Conservation (phyloP, 2,888 invertebrate species). For the Phalera bucephala region DNA sequence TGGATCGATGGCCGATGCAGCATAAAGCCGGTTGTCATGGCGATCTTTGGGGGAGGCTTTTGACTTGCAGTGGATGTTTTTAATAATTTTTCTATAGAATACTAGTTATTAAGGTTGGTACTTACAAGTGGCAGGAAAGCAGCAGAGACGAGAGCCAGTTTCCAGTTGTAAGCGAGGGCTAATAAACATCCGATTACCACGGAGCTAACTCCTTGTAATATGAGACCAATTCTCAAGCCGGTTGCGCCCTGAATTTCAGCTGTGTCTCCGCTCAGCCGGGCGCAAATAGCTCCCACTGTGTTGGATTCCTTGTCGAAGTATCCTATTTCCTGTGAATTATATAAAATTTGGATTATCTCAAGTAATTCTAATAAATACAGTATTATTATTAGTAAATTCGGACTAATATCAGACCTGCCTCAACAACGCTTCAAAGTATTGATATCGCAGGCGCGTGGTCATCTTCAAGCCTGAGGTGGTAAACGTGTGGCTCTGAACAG, state of each 20-base stretch:
- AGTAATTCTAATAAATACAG: too few relatives aligned
- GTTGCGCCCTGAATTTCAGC: conserved; percentile 86
- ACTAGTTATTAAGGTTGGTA: too few relatives aligned
- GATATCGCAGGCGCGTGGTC: conserved; percentile 84
- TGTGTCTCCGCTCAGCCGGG: conserved; percentile 85
- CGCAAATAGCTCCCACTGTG: conserved; percentile 85
- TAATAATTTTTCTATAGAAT: too few relatives aligned
- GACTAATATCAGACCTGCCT: conserved; percentile 75
- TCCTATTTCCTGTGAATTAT: conserved; percentile 83
- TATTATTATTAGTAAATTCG: too few relatives aligned
- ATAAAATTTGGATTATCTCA: too few relatives aligned
- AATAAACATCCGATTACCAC: conserved; percentile 81
- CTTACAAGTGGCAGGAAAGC: conserved; percentile 84
- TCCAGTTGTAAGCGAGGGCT: conserved; percentile 83
- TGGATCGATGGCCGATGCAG: too few relatives aligned
- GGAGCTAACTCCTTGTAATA: conserved; percentile 84
- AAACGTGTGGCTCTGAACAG: conserved; percentile 88
- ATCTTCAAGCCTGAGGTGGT: conserved; percentile 89
- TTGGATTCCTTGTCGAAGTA: conserved; percentile 85
- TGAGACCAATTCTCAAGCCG: conserved; percentile 83
- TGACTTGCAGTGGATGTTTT: too few relatives aligned
- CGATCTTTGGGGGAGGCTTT: too few relatives aligned
- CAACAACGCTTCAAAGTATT: conserved; percentile 79
- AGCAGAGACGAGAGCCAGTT: conserved; percentile 83
- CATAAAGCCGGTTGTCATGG: too few relatives aligned